Percentiles rank a stretch among this genome's conserved stretches.
Evolutionary conservation across 2,113 vertebrate species (phyloP).

Genomic region (Phoxinus phoxinus): DNA sequence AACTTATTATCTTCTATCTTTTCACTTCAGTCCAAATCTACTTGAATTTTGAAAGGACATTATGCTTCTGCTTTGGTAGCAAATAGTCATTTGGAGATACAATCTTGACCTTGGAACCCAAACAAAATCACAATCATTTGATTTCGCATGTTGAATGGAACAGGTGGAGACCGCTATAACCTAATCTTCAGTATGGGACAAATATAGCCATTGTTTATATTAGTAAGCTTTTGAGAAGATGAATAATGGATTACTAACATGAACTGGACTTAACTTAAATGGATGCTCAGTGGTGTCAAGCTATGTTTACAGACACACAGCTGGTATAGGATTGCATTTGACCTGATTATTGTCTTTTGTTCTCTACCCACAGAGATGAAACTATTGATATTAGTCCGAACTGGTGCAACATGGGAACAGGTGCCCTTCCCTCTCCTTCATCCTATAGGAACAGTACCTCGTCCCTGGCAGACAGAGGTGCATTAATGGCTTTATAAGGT

Average conservation of each 20-base stretch:
- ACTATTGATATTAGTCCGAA: background rate
- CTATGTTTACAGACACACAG: constrained; percentile 7
- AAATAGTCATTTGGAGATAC: background rate
- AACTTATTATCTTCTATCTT: background rate
- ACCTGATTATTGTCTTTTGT: background rate
- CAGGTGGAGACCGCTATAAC: background rate
- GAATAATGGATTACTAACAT: constrained; percentile 52
- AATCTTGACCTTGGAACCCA: background rate
- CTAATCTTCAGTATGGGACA: background rate
- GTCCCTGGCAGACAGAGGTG: constrained; percentile 37
- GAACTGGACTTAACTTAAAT: constrained; percentile 54
- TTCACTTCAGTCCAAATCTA: background rate
- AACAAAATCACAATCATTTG: background rate
- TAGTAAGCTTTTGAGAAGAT: constrained; percentile 27
- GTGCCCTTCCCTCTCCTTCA: constrained; percentile 6
- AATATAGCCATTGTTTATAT: constrained; percentile 5
- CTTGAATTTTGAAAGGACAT: background rate
- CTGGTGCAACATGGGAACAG: background rate
- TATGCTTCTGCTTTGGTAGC: background rate
- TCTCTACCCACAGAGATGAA: background rate
- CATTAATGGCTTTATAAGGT: constrained; percentile 57
- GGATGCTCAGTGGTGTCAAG: constrained; percentile 42
- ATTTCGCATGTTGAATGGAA: background rate
- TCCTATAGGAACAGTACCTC: constrained; percentile 21
- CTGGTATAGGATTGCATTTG: background rate